These are phyloP conservation scores for Polymixis lichenea DNA, from an alignment of 2,888 invertebrate species.

Conservation along the genomic window DNA sequence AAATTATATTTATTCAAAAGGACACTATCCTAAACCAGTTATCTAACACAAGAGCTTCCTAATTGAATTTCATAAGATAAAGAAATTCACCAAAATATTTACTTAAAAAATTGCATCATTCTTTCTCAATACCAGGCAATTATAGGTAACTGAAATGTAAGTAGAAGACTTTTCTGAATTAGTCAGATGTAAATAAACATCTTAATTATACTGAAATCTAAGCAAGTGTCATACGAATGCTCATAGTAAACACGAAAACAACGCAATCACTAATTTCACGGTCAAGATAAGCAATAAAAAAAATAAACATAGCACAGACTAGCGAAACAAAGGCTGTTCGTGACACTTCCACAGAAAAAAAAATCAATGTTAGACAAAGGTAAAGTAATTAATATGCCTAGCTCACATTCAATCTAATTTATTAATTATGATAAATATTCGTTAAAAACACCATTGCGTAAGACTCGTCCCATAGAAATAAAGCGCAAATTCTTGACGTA, in stretches of 20 bases:
- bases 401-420: constrained; percentile 40
- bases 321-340: constrained; percentile 84
- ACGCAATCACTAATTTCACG: constrained; percentile 84
- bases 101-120: constrained; percentile 29
- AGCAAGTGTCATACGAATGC: constrained; percentile 45
- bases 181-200: constrained; percentile 29
- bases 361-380: constrained; percentile 81
- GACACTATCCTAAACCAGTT: too few relatives aligned
- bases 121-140: constrained; percentile 25
- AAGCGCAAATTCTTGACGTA: constrained; percentile 90
- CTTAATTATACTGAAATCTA: constrained; percentile 5
- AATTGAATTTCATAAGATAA: constrained; percentile 10
- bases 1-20: too few relatives aligned
- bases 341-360: constrained; percentile 78
- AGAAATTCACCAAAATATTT: background rate
- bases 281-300: constrained; percentile 87
- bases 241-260: constrained; percentile 79
- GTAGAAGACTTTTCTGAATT: constrained; percentile 19
- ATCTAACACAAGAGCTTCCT: background rate
- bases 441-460: constrained; percentile 85
- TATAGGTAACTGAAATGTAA: constrained; percentile 10
- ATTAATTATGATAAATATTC: constrained; percentile 57
- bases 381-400: constrained; percentile 32
- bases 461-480: constrained; percentile 84
- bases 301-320: constrained; percentile 81